Evolutionary conservation across 2,888 invertebrate species (phyloP).

Genomic region (Drosophila villosipedis): DNA sequence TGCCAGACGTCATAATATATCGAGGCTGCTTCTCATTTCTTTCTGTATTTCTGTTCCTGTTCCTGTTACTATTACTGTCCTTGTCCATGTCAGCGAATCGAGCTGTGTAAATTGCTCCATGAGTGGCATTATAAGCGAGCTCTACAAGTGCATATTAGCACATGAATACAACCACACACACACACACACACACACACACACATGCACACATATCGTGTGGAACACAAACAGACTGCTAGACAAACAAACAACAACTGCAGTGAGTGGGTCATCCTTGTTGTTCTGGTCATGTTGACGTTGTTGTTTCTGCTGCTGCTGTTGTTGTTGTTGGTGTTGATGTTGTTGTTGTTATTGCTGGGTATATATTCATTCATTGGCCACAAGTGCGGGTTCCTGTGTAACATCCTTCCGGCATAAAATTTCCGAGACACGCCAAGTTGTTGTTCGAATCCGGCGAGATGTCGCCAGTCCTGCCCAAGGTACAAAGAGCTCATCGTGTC

Average conservation of each 20-base stretch:
- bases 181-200: neutral
- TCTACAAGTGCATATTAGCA: constrained; percentile 60
- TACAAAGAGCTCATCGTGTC: constrained; percentile 30
- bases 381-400: constrained; percentile 62
- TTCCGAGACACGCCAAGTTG: constrained; percentile 46
- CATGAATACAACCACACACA: constrained; percentile 1
- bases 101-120: constrained; percentile 54
- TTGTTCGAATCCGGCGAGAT: constrained; percentile 22
- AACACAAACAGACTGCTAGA: constrained; percentile 7
- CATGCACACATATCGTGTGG: neutral
- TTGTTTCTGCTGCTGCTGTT: constrained; percentile 11
- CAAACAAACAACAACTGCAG: constrained; percentile 31
- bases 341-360: neutral
- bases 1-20: constrained; percentile 17
- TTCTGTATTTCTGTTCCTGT: neutral
- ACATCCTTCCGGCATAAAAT: constrained; percentile 70
- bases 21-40: constrained; percentile 8
- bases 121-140: constrained; percentile 37
- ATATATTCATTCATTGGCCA: constrained; percentile 47
- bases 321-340: constrained; percentile 10
- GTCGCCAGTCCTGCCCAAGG: constrained; percentile 23
- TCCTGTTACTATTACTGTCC: constrained; percentile 8
- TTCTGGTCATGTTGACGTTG: constrained; percentile 14
- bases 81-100: constrained; percentile 30
- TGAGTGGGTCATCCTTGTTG: constrained; percentile 38